Evolutionary conservation across 2,797 vertebrate genomes (phyloP), one percentile per base, ranked within the genome.

Genomic region (Heteromormyrus szaboi): DNA sequence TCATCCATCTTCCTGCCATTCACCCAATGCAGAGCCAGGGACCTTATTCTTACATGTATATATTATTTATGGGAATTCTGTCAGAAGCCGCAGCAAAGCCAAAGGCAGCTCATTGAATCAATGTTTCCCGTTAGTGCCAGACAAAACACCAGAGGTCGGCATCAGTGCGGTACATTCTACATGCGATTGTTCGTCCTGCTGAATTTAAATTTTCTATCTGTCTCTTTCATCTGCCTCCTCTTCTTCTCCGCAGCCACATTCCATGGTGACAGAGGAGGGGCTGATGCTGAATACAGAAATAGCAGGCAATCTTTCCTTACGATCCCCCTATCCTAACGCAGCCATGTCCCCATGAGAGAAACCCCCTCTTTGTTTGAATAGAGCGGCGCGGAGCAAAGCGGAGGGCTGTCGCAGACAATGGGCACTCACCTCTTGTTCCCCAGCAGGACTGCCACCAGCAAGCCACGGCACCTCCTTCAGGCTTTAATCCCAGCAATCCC

Each of bases 351-450:
- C 62, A 87, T 25, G 84, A 79, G 41, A 86, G 44, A 19, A 44
- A 48, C 90, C 87, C 72, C 87, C 86, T 59, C 86, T 89, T 89
- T 92, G 89, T 90, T 90, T 86, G 91, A 86, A 68, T 62, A 84
- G 85, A 90, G n/a, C 86, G 62, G 90, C 81, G 81, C 59, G 86
- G 85, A 37, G 56, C 88, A 17, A 86, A 54, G 51, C 54, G 88
- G 85, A 83, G 37, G 41, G 22, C 87, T 46, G 62, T 37, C 19
- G 88, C 33, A 76, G 37, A 88, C 89, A 91, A 72, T 90, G 6
- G 9, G 87, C 88, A 62, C 90, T 91, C 91, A 93, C 90, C 92
- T 93, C 88, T 89, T 87, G 83, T 87, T 90, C 88, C 85, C 89
- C 85, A 87, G 85, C 65, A 65, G 89, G 91, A 91, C 46, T 54